These are phyloP conservation scores for Burhinus oedicnemus DNA, from an alignment of 2,113 vertebrate species.

Conservation along the genomic window DNA sequence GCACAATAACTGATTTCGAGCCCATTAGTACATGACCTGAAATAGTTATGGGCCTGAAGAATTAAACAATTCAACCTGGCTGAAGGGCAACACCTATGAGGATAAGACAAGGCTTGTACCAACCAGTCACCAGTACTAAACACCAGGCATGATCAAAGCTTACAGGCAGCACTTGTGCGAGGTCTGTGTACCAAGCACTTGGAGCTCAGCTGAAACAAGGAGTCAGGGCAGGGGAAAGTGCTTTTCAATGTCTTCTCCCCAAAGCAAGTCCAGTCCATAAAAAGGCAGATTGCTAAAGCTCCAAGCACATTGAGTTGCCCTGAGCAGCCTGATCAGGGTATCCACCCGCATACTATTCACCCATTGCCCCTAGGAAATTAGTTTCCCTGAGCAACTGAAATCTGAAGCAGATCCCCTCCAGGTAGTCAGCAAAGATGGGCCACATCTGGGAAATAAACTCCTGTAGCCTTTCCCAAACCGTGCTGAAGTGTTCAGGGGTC, in stretches of 20 bases:
- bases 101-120: background rate
- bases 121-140: background rate
- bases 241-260: background rate
- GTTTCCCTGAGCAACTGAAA: background rate
- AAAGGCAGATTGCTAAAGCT: background rate
- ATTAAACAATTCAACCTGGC: background rate
- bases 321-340: background rate
- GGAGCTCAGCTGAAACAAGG: fast-evolving
- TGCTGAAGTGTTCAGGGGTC: background rate
- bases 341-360: background rate
- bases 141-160: background rate
- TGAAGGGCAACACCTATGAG: background rate
- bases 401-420: background rate
- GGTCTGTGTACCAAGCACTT: too few relatives aligned
- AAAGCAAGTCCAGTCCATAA: background rate
- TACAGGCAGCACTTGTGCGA: background rate
- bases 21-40: constrained; percentile 32
- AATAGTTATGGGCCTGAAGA: background rate
- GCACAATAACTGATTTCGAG: background rate
- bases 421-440: background rate
- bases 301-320: background rate
- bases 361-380: background rate
- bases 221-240: background rate
- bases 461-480: background rate
- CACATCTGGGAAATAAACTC: background rate